Percentiles rank a stretch among this genome's conserved stretches.
Conservation (phyloP, 23 tunicate genomes). For the Ciona savignyi region DNA sequence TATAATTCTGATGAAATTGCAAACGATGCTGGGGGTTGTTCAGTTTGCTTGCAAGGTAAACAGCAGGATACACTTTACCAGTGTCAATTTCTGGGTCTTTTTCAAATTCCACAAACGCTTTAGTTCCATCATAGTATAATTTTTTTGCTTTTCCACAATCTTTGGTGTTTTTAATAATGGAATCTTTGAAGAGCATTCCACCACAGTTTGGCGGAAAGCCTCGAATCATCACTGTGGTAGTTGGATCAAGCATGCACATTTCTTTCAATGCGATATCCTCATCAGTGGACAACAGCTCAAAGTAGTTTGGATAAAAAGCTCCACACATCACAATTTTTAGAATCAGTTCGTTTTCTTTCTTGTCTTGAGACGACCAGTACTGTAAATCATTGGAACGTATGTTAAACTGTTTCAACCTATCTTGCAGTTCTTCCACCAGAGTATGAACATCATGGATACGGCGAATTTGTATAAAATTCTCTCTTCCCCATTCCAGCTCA, state of each 20-base stretch:
- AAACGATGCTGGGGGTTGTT: no score
- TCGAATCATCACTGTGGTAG: conserved; percentile 39
- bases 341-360: background rate
- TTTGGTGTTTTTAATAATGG: conserved; percentile 15
- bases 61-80: no score
- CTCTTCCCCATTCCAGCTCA: conserved; percentile 43
- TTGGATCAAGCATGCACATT: conserved; percentile 47
- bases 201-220: conserved; percentile 48
- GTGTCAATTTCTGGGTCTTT: background rate
- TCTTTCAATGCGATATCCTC: conserved; percentile 40
- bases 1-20: no score
- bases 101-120: conserved; percentile 70
- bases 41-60: no score
- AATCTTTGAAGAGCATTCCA: conserved; percentile 52
- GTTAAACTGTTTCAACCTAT: conserved; percentile 49
- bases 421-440: conserved; percentile 47
- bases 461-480: conserved; percentile 47
- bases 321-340: conserved; percentile 61
- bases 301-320: conserved; percentile 83
- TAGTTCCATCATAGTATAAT: conserved; percentile 55
- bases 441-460: conserved; percentile 44
- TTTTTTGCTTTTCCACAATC: conserved; percentile 56
- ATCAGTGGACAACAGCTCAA: conserved; percentile 24
- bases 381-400: conserved; percentile 36
- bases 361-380: conserved; percentile 23